A percentile compares a stretch with the other conserved stretches of the same genome.
phyloP scores from a whole-genome alignment of 1,140 invertebrate genomes.

The Chionoecetes opilio region DNA sequence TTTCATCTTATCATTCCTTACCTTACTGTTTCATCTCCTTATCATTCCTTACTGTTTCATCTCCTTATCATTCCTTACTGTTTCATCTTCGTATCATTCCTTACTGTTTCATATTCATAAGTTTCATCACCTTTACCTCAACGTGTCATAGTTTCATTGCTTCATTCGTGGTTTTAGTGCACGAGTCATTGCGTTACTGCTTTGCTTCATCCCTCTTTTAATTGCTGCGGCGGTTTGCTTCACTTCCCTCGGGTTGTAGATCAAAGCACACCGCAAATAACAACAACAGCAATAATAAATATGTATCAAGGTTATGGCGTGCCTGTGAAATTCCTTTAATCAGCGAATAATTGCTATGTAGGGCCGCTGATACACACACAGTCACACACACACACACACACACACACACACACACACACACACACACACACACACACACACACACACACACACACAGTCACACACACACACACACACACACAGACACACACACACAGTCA shows the following conservation, averaged over 20 bases:
- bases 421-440: background rate
- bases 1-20: too few relatives aligned
- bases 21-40: too few relatives aligned
- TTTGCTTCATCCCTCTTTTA: background rate
- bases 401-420: background rate
- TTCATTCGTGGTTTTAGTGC: background rate
- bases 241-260: background rate
- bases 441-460: background rate
- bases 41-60: too few relatives aligned
- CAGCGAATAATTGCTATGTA: background rate
- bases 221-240: background rate
- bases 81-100: too few relatives aligned
- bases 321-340: background rate
- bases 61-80: too few relatives aligned
- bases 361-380: background rate
- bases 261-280: background rate
- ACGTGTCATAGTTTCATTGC: background rate
- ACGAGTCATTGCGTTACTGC: too few relatives aligned
- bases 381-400: too few relatives aligned
- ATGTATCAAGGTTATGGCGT: background rate
- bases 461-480: background rate
- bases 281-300: background rate
- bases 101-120: too few relatives aligned
- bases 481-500: background rate
- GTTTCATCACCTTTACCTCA: too few relatives aligned